Base-by-base conservation (phyloP, 2,888 invertebrate genomes). In the Hofmannophila pseudospretella region DNA sequence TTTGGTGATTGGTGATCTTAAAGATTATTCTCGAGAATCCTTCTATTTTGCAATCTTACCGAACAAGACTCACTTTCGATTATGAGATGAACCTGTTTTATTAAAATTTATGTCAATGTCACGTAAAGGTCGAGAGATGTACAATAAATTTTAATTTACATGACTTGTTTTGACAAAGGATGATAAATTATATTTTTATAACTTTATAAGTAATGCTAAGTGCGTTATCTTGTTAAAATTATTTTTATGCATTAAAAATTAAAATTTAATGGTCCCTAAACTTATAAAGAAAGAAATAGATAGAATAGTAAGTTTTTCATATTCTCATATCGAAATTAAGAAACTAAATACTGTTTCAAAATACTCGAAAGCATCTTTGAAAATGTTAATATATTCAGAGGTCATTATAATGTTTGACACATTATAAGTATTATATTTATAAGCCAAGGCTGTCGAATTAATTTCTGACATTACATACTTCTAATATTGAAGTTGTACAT, bases 61-160 rank as follows among this genome's bases (percentile, higher is more conserved):
- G 23, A 20, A 5, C 33, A 14, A 27, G 27, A 37, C 34, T 31
- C 41, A 29, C 34, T 37, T 38, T 32, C 39, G 13, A 32, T 26
- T 16, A 36, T 22, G 7, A 14, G 32, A 34, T 22, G 30, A 36
- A 38, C 36, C 32, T 30, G 42, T 41, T 38, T 33, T 31, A 38
- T 41, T 41, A 32, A 27, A 41, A 41, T 41, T 32, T 36, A 42
- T 42, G 36, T 42, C 42, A 42, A 39, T 42, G 42, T 36, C 42
- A 36, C 8, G 10, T 33, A 36, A 25, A 38, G 35, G 35, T 35
- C 8, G 28, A 25, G 13, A 11, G 29, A 31, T 29, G 9, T 25
- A 31, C 34, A 7, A 12, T 16, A 3, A 19, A 23, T 23, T n/a
- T n/a, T 16, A 3, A 14, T 30, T 14, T 27, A 10, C 3, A 3